These are phyloP conservation scores for Melanargia galathea DNA, from an alignment of 2,888 invertebrate species.

Conservation along the genomic window DNA sequence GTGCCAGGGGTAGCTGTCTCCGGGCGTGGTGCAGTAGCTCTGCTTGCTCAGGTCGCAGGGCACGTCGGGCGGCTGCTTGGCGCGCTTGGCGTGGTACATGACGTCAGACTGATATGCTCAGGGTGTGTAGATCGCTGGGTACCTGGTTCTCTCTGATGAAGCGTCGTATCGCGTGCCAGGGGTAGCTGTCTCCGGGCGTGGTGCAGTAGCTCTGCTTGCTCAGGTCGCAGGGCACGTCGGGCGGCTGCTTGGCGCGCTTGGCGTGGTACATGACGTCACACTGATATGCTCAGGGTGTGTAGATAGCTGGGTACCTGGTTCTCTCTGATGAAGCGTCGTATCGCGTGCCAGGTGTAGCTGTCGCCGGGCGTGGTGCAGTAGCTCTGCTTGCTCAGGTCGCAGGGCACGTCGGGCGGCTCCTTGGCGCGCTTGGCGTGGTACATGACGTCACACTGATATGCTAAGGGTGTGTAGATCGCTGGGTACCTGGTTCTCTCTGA, in stretches of 20 bases:
- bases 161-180: conserved; percentile 82
- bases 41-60: conserved; percentile 91
- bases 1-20: conserved; percentile 93
- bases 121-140: conserved; percentile 86
- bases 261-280: not conserved
- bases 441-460: too few species aligned
- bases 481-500: not conserved
- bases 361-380: conserved; percentile 93
- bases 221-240: conserved; percentile 90
- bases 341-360: conserved; percentile 89
- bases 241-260: conserved; percentile 81
- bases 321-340: conserved; percentile 30
- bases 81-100: conserved; percentile 82
- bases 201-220: conserved; percentile 89
- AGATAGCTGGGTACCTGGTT: conserved; percentile 91
- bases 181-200: conserved; percentile 91
- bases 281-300: conserved; percentile 73
- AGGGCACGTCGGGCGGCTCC: conserved; percentile 85
- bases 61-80: conserved; percentile 83
- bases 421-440: conserved; percentile 73
- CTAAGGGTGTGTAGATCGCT: not conserved
- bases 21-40: conserved; percentile 91
- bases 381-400: conserved; percentile 88
- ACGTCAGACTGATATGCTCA: conserved; percentile 54
- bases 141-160: conserved; percentile 84